Evolutionary conservation across 2,888 invertebrate genomes (phyloP).

Genomic region (Esperia sulphurella): DNA sequence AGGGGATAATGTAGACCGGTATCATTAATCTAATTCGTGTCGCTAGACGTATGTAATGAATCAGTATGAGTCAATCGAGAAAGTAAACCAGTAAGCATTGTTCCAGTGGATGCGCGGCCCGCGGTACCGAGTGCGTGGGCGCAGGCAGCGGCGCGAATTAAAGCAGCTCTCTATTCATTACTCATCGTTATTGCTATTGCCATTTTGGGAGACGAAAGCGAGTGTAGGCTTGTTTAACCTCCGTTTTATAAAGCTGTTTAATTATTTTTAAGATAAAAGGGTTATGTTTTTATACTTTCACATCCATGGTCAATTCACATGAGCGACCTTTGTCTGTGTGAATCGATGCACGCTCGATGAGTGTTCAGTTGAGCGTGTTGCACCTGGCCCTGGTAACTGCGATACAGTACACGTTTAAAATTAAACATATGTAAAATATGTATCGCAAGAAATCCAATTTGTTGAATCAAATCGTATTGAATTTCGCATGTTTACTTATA

Average conservation of each 20-base stretch:
- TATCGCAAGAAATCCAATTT: neutral
- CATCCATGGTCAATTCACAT: conserved; percentile 45
- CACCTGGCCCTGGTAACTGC: conserved; percentile 24
- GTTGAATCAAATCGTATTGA: no score
- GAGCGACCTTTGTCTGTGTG: conserved; percentile 44
- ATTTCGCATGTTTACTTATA: no score
- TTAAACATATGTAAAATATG: conserved; percentile 1
- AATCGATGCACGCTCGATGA: conserved; percentile 54
- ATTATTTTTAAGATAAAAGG: conserved; percentile 47
- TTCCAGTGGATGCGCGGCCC: conserved; percentile 72
- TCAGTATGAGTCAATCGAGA: conserved; percentile 77
- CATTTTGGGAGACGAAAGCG: conserved; percentile 73
- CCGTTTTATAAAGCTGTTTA: conserved; percentile 37
- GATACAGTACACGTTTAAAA: conserved; percentile 30
- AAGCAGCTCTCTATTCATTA: conserved; percentile 79
- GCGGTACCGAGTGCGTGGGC: conserved; percentile 52
- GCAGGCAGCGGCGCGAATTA: conserved; percentile 71
- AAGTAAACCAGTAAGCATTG: conserved; percentile 78
- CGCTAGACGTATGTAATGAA: conserved; percentile 67
- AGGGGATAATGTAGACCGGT: conserved; percentile 46
- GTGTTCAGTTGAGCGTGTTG: conserved; percentile 53
- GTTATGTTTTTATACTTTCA: conserved; percentile 36
- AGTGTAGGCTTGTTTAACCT: conserved; percentile 62
- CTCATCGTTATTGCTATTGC: conserved; percentile 76
- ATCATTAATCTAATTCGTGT: conserved; percentile 69